Evolutionary conservation across 2,797 vertebrate genomes (phyloP), one percentile per base, ranked within the genome.

Genomic region (Myiothlypis coronata): DNA sequence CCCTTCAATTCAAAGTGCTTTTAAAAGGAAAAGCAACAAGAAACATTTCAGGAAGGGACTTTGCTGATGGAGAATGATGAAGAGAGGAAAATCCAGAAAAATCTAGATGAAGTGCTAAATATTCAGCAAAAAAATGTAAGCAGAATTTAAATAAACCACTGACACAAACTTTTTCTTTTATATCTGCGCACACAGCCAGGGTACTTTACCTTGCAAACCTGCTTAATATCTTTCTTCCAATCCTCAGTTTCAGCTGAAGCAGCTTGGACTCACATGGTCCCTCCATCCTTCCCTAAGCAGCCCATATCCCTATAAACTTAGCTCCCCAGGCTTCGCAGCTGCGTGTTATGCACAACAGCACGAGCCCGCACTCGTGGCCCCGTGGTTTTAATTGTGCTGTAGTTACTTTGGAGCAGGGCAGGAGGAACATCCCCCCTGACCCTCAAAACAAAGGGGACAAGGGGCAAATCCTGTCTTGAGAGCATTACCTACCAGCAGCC

Each of bases 291-390:
- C 35, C 44, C 46, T 14, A 14, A 59, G 49, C 15, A 43, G 28
- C 23, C 37, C 44, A 37, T 8, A 55, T 22, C 46, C 59, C 34
- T 13, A 34, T 37, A 46, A 85, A 37, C 44, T 55, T 8, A 60
- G 60, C 60, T 88, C 43, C 53, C 34, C 10, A 15, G 32, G 35
- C n/a, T 77, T 13, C 41, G 24, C 70, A 84, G 27, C 5, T 39
- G 32, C 0, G 0, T 1, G 14, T 20, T 69, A 50, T 0, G 0
- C 28, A 32, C 0, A 0, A 18, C 21, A 32, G 59, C 12, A 6
- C 0, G 3, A 83, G 80, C 49, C 53, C 5, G 6, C 30, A 69
- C 14, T 3, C 0, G 0, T 15, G 32, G 28, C 35, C 68, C 53
- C 5, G 1, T 18, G 5, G 4, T 47, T 76, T 53, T 43, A 64